Evolutionary conservation across 1,140 invertebrate genomes (phyloP), one percentile per base, ranked within the genome.

Genomic region (Nasonia giraulti): DNA sequence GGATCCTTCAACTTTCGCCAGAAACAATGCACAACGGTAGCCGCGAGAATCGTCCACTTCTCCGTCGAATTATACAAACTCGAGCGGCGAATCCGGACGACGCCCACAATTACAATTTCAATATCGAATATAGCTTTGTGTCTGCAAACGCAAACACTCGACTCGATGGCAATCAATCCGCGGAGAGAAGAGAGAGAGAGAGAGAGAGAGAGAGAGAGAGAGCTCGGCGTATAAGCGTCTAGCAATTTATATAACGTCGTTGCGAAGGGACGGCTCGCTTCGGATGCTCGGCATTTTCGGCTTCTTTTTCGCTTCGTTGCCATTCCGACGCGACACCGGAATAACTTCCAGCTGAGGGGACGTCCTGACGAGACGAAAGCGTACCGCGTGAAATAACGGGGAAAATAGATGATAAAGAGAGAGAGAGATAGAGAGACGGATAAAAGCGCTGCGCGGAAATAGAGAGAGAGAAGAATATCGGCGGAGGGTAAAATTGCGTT

Each of bases 201-300:
- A n/a, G n/a, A n/a, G n/a, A n/a, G n/a, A 6, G 0, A 6, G 33
- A 37, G 33, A 37, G 33, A 37, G 33, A 37, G 40, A 11, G 7
- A 55, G 73, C 50, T 27, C 27, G 2, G 8, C 66, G 66, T 27
- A 69, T 71, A 78, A 78, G n/a, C 71, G 50, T 82, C 74, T 47
- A 73, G 82, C 40, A 73, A 84, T 84, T 84, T 84, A 84, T 84
- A 73, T 79, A 84, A 84, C 62, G 44, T 23, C 44, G 8, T 1
- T 33, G 31, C 31, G 71, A n/a, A 62, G 55, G 55, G 55, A 62
- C 37, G 27, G 20, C 50, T 50, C 20, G 27, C 27, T 40, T 44
- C 81, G 37, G 40, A 40, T 44, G 73, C 47, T 27, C 66, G 33
- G n/a, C 37, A 33, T 47, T 78, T 33, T 44, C 73, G 31, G 68